Base-by-base conservation (phyloP, 2,888 invertebrate species). In the Chydorus sphaericus region DNA sequence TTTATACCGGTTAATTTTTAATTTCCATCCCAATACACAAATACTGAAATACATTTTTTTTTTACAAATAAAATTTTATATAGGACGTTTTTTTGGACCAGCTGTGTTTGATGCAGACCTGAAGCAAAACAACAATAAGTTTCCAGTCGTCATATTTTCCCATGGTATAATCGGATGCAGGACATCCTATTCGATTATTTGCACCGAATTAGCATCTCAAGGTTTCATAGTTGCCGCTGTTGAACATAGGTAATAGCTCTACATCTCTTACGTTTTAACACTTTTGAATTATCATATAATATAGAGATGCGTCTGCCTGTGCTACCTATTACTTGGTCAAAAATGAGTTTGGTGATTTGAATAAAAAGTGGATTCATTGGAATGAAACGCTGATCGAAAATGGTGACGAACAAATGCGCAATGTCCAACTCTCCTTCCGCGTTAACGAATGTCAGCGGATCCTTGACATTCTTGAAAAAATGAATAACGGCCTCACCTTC, bases 181-280 rank as follows among this genome's bases (percentile, higher is more conserved):
- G 59, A 77, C 77, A 56, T 70, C 78, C n/a, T 79, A 80, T 64
- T 76, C 77, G 28, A 72, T 75, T 4, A 70, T 77, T 48, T 78
- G 78, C 63, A 68, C 72, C 44, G 80, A 82, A 62, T 65, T 82
- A 55, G 80, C 82, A 1, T 80, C 80, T 2, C 73, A 77, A 62
- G 82, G 82, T 2, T 81, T 75, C 66, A 67, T 82, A 10, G 79
- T 82, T 1, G 78, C 76, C 3, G 76, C 77, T n/a, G 63, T 80
- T 18, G 81, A 82, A 66, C 81, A 82, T 68, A 76, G 77, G 77
- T 77, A 30, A 16, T n/a, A n/a, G n/a, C n/a, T n/a, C n/a, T n/a
- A n/a, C n/a, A 53, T 44, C 44, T 53, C n/a, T n/a, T n/a, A n/a
- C n/a, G n/a, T n/a, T n/a, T n/a, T n/a, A n/a, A n/a, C 30, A 29